These are phyloP conservation scores for Thamnophis elegans DNA, from an alignment of 2,797 vertebrate species.

Conservation along the genomic window DNA sequence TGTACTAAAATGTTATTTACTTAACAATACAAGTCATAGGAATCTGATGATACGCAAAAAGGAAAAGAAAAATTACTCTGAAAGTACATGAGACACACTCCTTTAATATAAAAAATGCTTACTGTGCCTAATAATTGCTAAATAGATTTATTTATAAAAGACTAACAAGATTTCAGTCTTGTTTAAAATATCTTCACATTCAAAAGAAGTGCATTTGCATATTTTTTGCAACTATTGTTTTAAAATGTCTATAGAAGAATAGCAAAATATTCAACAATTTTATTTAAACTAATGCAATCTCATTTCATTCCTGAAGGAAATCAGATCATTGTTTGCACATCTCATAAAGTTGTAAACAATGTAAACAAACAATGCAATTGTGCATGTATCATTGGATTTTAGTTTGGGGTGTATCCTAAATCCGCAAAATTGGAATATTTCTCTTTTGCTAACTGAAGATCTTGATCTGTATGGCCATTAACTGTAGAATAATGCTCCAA, in stretches of 20 bases:
- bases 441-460: background rate
- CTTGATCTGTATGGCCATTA: background rate
- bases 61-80: background rate
- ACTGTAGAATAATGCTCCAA: background rate
- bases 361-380: background rate
- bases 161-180: background rate
- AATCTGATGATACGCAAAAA: background rate
- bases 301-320: background rate
- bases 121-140: background rate
- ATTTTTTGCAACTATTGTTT: background rate
- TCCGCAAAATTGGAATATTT: background rate
- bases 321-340: background rate
- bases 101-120: background rate
- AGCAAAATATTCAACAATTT: background rate
- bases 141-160: no score
- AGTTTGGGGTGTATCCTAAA: background rate
- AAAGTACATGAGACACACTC: background rate
- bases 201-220: background rate
- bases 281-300: background rate
- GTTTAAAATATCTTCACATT: background rate
- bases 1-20: background rate
- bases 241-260: background rate
- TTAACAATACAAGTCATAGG: background rate
- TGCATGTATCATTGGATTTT: background rate
- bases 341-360: background rate